These are phyloP conservation scores for Leptodactylus fallax DNA, from an alignment of 2,797 vertebrate species.

Conservation along the genomic window DNA sequence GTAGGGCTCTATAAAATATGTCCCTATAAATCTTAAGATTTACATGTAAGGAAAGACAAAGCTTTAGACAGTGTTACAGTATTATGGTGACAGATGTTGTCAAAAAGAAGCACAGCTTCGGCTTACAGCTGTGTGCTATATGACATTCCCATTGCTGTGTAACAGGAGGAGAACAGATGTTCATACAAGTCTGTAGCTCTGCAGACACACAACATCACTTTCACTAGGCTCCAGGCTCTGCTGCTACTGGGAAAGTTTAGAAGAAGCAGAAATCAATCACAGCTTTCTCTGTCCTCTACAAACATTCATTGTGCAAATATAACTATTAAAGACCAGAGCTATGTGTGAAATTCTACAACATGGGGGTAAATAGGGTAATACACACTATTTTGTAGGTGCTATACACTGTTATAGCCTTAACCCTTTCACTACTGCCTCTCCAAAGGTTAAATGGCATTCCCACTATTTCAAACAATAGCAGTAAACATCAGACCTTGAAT, in stretches of 20 bases:
- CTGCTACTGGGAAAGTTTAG: slow-evolving; percentile 74
- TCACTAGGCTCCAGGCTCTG: slow-evolving; percentile 73
- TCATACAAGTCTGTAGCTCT: slow-evolving; percentile 77
- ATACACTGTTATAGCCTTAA: slow-evolving; percentile 18
- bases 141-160: slow-evolving; percentile 76
- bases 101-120: slow-evolving; percentile 85
- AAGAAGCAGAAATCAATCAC: slow-evolving; percentile 74
- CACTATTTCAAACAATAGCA: background rate
- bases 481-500: background rate
- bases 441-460: background rate
- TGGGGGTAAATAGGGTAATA: slow-evolving; percentile 72
- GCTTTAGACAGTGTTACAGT: slow-evolving; percentile 83
- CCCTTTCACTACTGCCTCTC: background rate
- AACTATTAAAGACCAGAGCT: slow-evolving; percentile 70
- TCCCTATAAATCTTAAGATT: slow-evolving; percentile 7
- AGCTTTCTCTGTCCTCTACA: slow-evolving; percentile 77
- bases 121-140: slow-evolving; percentile 87
- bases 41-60: slow-evolving; percentile 58
- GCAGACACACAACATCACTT: slow-evolving; percentile 73
- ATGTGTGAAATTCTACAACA: slow-evolving; percentile 83
- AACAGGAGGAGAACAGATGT: slow-evolving; percentile 87
- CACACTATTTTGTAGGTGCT: slow-evolving; percentile 56
- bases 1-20: background rate
- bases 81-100: slow-evolving; percentile 90
- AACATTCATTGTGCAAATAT: slow-evolving; percentile 71